These are phyloP conservation scores for Isotomurus palustris DNA, from an alignment of 2,888 invertebrate species.

Conservation along the genomic window DNA sequence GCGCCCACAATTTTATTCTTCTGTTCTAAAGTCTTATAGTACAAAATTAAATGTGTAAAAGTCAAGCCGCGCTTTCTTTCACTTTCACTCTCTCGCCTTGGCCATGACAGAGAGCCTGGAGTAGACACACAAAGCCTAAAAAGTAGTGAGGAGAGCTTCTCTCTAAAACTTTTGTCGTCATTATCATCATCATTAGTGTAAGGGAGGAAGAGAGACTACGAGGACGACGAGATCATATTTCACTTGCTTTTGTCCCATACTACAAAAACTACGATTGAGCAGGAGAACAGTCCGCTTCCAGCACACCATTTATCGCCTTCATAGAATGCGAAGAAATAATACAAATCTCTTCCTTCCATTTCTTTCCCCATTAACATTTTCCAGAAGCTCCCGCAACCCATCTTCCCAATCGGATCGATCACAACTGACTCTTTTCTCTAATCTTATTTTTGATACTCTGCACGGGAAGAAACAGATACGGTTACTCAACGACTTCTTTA, in stretches of 20 bases:
- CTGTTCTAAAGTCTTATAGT: too few relatives aligned
- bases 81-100: not conserved
- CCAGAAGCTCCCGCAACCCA: not conserved
- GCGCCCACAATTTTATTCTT: too few relatives aligned
- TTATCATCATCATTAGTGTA: slow-evolving; percentile 1
- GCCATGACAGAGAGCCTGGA: too few relatives aligned
- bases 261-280: not conserved
- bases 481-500: not conserved
- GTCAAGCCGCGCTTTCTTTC: not conserved
- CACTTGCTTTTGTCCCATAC: not conserved
- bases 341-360: not conserved
- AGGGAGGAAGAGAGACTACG: not conserved
- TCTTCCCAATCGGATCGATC: not conserved
- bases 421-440: not conserved
- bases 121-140: too few relatives aligned
- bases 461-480: too few relatives aligned
- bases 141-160: too few relatives aligned
- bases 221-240: not conserved
- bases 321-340: not conserved
- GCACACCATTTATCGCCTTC: not conserved
- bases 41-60: too few relatives aligned
- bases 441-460: too few relatives aligned
- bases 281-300: too few relatives aligned
- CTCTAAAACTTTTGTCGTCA: not conserved
- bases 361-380: not conserved